Percentiles rank a stretch among this genome's conserved stretches.
Conservation (phyloP, 2,888 invertebrate species). For the Brachyptera putata region DNA sequence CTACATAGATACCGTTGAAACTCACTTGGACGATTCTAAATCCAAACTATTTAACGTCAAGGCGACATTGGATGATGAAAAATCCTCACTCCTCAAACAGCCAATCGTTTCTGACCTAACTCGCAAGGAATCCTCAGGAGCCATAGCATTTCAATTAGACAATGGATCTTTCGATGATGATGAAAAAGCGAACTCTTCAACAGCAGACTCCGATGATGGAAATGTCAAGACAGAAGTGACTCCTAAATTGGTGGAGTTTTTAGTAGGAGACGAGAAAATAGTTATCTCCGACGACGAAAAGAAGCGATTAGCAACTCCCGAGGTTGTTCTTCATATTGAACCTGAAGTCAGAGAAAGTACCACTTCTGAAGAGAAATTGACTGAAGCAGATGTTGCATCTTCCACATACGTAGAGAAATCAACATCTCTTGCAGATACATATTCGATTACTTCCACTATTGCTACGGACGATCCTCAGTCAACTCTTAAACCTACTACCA, state of each 20-base stretch:
- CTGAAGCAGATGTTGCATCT: constrained; percentile 15
- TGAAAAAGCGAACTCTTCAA: not conserved
- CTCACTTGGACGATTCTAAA: constrained; percentile 11
- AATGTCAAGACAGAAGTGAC: not conserved
- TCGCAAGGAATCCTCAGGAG: not conserved
- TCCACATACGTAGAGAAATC: constrained; percentile 20
- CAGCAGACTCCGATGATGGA: not conserved
- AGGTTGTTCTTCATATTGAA: constrained; percentile 23
- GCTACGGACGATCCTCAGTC: constrained; percentile 3
- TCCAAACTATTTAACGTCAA: constrained; percentile 1
- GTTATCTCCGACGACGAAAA: constrained; percentile 10
- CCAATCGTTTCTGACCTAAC: constrained; percentile 4
- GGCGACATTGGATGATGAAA: not conserved
- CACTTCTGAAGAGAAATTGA: constrained; percentile 21
- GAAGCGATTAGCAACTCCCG: not conserved
- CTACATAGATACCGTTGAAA: constrained; percentile 8
- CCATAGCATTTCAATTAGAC: constrained; percentile 1
- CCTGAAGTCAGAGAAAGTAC: constrained; percentile 24
- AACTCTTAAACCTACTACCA: not conserved
- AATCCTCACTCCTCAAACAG: constrained; percentile 10
- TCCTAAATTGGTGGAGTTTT: constrained; percentile 15
- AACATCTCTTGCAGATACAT: not conserved
- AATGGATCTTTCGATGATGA: constrained; percentile 4
- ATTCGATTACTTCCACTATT: constrained; percentile 18
- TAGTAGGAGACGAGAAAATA: constrained; percentile 14